Evolutionary conservation across 2,797 vertebrate species (phyloP).

Genomic region (Glyptemys insculpta): DNA sequence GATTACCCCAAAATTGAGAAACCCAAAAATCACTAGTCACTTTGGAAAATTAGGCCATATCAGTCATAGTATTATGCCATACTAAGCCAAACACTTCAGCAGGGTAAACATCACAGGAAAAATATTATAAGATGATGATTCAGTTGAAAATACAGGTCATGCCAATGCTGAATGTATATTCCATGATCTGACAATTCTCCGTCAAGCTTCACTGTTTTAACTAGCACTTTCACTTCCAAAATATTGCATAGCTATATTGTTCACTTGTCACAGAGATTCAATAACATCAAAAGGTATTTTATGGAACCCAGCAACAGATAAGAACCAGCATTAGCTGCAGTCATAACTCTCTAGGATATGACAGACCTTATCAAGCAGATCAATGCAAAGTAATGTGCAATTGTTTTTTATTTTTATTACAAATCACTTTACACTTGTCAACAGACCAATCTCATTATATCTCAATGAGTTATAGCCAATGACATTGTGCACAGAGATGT

Average conservation of each 20-base stretch:
- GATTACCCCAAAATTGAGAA: background rate
- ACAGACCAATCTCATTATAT: background rate
- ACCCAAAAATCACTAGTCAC: background rate
- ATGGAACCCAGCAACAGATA: background rate
- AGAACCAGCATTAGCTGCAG: background rate
- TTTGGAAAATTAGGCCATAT: background rate
- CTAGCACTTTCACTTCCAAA: background rate
- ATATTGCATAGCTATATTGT: background rate
- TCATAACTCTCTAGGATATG: background rate
- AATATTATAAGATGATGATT: background rate
- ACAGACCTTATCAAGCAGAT: background rate
- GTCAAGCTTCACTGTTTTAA: background rate
- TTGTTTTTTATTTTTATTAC: background rate
- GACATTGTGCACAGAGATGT: background rate
- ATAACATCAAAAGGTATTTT: background rate
- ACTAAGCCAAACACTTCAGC: background rate
- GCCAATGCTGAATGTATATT: background rate
- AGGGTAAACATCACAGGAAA: background rate
- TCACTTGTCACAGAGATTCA: background rate
- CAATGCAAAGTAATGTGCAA: background rate
- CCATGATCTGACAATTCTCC: background rate
- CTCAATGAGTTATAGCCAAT: background rate
- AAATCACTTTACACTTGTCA: background rate
- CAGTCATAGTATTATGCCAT: rapidly evolving
- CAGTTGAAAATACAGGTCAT: background rate